Conservation (phyloP, 2,113 vertebrate genomes). For the Oxygymnocypris stewartii region DNA sequence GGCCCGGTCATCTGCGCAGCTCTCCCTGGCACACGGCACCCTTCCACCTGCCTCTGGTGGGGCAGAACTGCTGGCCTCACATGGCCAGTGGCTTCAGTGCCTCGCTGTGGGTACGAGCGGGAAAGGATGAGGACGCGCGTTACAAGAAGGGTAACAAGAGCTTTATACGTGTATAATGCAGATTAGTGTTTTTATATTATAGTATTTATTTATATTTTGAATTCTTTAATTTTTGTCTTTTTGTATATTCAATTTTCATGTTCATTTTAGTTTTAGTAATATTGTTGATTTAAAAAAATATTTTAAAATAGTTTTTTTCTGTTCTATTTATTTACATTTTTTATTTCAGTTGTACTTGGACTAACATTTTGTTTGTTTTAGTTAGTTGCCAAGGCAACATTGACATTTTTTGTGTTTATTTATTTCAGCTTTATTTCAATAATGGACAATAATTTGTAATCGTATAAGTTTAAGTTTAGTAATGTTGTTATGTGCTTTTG, state of each 20-base stretch:
- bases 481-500: no score
- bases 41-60: conserved; percentile 88
- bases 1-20: conserved; percentile 71
- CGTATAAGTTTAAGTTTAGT: no score
- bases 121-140: conserved; percentile 63
- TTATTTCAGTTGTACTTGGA: not conserved
- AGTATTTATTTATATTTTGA: not conserved
- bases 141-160: conserved; percentile 68
- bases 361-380: not conserved
- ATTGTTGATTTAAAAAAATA: no score
- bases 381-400: not conserved
- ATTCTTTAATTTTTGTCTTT: not conserved
- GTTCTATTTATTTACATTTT: not conserved
- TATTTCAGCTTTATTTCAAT: no score
- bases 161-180: not conserved
- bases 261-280: not conserved
- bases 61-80: conserved; percentile 97
- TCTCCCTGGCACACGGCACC: conserved; percentile 94
- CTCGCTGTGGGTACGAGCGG: conserved; percentile 85
- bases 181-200: not conserved
- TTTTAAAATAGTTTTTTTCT: no score
- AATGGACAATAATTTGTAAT: no score
- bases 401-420: no score
- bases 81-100: conserved; percentile 94
- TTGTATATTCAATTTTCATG: not conserved